Percentiles rank a stretch among this genome's conserved stretches.
phyloP scores from a whole-genome alignment of 1,140 invertebrate species.

The Mizuhopecten yessoensis region DNA sequence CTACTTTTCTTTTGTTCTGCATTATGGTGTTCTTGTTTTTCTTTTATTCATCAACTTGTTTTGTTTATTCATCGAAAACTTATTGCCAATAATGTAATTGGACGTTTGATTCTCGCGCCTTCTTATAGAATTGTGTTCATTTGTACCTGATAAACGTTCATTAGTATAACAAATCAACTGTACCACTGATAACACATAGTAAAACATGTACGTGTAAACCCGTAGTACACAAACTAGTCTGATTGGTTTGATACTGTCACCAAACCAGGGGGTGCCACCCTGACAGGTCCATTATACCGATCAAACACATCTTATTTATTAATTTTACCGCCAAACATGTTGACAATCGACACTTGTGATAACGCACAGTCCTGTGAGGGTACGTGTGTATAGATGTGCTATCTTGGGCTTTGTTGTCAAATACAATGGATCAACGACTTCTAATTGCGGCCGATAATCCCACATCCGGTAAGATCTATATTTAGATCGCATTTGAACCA shows the following conservation, averaged over 20 bases:
- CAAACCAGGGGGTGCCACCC: not conserved
- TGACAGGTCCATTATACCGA: not conserved
- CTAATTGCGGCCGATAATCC: not conserved
- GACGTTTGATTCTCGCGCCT: too few relatives aligned
- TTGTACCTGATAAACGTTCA: too few relatives aligned
- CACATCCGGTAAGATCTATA: not conserved
- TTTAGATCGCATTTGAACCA: not conserved
- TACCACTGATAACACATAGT: too few relatives aligned
- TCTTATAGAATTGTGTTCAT: too few relatives aligned
- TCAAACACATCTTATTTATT: not conserved
- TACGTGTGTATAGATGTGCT: not conserved
- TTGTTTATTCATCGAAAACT: too few relatives aligned
- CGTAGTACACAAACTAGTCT: not conserved
- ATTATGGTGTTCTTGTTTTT: not conserved
- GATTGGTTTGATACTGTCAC: not conserved
- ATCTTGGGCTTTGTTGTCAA: not conserved
- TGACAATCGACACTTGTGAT: slow-evolving; percentile 31
- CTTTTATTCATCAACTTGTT: not conserved
- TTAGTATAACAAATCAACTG: too few relatives aligned
- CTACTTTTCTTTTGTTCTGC: not conserved
- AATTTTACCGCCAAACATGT: not conserved
- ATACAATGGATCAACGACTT: not conserved
- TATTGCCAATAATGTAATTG: too few relatives aligned
- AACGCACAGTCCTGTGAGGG: not conserved
- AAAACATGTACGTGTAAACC: too few relatives aligned